Evolutionary conservation across 1,140 invertebrate species (phyloP), one percentile per base, ranked within the genome.

Genomic region (Drosophila miranda): DNA sequence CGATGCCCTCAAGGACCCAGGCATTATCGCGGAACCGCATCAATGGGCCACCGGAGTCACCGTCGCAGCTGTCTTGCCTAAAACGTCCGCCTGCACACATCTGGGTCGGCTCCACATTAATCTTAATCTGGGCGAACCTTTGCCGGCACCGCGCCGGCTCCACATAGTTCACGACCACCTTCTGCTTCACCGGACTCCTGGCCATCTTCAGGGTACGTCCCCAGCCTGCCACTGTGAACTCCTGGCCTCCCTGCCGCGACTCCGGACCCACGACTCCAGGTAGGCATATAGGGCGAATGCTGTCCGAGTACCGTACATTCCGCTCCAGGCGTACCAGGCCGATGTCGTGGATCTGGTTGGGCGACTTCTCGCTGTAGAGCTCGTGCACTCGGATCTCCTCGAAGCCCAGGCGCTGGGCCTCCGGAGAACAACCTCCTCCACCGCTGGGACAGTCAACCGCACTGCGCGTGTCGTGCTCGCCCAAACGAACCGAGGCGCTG

Each of bases 31-130:
- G 80, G 53, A 92, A 89, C 19, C 90, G 91, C 92, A 93, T 92
- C n/a, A 93, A 38, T 0, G 92, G 93, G n/a, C 95, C 95, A 9
- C 96, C 96, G 1, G 95, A 96, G 59, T 95, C 94, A 0, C 94
- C 94, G 0, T 92, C 92, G 55, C 94, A 95, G 1, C 94, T 93
- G 61, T 95, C 94, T 63, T 93, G 89, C 5, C 93, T 92, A 0
- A 89, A 75, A 9, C 92, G 78, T 7, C 93, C 93, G 9, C 94
- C 94, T 0, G 93, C 94, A 75, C 94, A 95, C 53, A 94, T 84
- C 69, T 94, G 93, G 0, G 83, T 88, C 2, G 78, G 14, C 53
- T 64, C 74, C 9, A 87, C 78, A 28, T 49, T 52, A 14, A 88
- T 64, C 50, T 77, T 88, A 26, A 74, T 66, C 46, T 79, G 67